A percentile compares a stretch with the other conserved stretches of the same genome.
phyloP scores from a whole-genome alignment of 2,113 vertebrate species.

The Austrofundulus limnaeus region DNA sequence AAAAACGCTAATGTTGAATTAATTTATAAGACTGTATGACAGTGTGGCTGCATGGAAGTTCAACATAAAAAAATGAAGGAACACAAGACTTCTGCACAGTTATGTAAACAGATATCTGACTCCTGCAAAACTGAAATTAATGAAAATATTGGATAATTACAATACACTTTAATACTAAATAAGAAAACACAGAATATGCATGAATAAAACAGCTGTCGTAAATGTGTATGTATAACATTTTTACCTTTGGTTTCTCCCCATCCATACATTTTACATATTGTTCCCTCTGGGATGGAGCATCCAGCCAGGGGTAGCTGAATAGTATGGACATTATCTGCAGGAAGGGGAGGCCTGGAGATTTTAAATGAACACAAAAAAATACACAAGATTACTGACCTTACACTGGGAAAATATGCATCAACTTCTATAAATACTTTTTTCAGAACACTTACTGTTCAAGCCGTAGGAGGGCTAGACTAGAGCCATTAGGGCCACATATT shows the following conservation, averaged over 20 bases:
- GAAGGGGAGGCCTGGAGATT: conserved; percentile 82
- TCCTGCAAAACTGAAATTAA: neutral
- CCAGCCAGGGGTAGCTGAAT: conserved; percentile 91
- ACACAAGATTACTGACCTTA: conserved; percentile 12
- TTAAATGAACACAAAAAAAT: conserved; percentile 26
- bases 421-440: conserved; percentile 3
- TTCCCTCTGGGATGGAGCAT: conserved; percentile 90
- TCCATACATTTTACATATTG: conserved; percentile 91
- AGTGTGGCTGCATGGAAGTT: neutral
- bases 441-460: conserved; percentile 84
- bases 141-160: neutral
- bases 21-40: neutral
- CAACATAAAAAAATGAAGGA: neutral
- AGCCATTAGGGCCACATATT: conserved; percentile 91
- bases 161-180: neutral
- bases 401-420: conserved; percentile 3
- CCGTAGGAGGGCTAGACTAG: conserved; percentile 89
- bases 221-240: neutral
- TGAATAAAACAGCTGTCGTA: neutral
- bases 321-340: conserved; percentile 86
- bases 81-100: neutral
- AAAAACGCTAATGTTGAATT: neutral
- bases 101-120: neutral
- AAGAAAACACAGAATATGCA: neutral
- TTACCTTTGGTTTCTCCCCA: conserved; percentile 98